Base-by-base conservation (phyloP, 2,888 invertebrate species). In the Rhagium mordax region DNA sequence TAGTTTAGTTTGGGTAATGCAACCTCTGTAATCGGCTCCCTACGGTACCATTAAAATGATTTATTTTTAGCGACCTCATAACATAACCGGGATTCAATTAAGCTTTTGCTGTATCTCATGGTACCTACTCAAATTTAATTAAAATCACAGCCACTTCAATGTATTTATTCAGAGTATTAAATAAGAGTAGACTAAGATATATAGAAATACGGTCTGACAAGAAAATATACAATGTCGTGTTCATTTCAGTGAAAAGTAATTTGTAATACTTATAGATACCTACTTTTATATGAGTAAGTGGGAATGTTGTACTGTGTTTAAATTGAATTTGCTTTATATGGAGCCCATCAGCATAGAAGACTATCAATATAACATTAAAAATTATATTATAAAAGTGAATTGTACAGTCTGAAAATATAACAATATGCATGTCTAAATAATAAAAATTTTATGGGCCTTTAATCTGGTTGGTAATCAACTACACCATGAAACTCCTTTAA, bases 11-110 rank as follows among this genome's bases (percentile, higher is more conserved):
- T 24, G 16, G 59, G 59, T 33, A 59, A 59, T 59, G 33, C 33
- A 33, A 59, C 59, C 55, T 21, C 59, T 29, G 59, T 29, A 64
- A 48, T 64, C 62, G 49, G 49, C 49, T 48, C 65, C 49, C 65
- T 20, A 47, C 53, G 65, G 65, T 24, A 51, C 51, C 48, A 65
- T 65, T 65, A 65, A 65, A 65, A 65, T 65, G 65, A 65, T 65
- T 65, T 65, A 65, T 65, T 65, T 65, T 65, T 65, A 65, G 65
- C 65, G 53, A 33, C 65, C 65, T 65, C 65, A 51, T 53, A 49
- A 65, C 49, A 21, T 62, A 62, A 62, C 49, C 48, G 48, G 65
- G 65, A 65, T 65, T 65, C 51, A 49, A 65, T 65, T 65, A 65
- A 65, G 65, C 65, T 27, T 24, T 33, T 65, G 59, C 59, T 33